These are phyloP conservation scores for Jaculus jaculus DNA, from an alignment of 2,113 vertebrate genomes.

Conservation along the genomic window DNA sequence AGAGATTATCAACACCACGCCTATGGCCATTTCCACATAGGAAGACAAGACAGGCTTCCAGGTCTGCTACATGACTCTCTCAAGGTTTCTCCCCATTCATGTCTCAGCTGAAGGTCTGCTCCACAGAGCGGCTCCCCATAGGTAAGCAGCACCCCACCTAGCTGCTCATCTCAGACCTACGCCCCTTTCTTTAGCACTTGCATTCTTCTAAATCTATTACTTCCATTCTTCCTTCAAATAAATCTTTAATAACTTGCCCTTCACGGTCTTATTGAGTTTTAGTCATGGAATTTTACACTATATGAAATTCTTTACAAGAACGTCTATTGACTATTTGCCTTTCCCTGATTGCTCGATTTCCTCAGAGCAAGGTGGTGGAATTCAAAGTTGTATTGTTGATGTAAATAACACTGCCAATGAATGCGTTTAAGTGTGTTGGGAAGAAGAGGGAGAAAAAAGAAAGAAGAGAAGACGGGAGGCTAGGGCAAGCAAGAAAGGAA, in stretches of 20 bases:
- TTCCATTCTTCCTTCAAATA: too few relatives aligned
- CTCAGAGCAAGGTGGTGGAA: neutral
- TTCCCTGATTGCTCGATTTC: neutral
- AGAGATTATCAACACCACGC: neutral
- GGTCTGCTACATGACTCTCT: neutral
- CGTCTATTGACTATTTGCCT: neutral
- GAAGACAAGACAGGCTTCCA: neutral
- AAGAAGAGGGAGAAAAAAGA: too few relatives aligned
- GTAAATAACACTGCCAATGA: neutral
- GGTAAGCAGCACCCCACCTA: neutral
- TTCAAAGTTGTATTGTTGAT: neutral
- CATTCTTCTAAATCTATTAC: too few relatives aligned
- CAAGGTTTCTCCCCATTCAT: neutral
- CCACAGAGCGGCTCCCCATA: neutral
- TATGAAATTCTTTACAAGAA: too few relatives aligned
- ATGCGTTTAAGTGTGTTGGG: neutral
- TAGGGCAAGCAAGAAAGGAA: accelerated
- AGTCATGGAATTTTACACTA: neutral
- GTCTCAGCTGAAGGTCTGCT: neutral
- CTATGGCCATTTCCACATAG: neutral
- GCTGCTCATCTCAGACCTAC: neutral
- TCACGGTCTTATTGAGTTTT: neutral
- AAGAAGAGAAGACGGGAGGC: accelerated
- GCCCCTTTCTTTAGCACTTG: neutral
- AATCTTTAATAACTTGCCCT: too few relatives aligned